These are phyloP conservation scores for Tautogolabrus adspersus DNA, from an alignment of 2,113 vertebrate species.

Conservation along the genomic window DNA sequence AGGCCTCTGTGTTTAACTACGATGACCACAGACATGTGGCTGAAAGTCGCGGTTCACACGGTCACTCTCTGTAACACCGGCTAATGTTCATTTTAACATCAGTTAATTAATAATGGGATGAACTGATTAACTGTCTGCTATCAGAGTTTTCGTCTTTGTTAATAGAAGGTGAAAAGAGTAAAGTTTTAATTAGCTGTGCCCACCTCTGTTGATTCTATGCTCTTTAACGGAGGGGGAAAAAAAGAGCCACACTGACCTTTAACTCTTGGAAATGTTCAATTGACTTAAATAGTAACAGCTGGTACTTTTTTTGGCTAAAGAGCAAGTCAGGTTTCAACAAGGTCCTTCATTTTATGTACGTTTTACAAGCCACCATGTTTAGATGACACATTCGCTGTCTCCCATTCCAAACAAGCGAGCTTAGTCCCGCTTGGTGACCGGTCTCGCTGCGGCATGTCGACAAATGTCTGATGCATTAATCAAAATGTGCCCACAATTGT, in stretches of 20 bases:
- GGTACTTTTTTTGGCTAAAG: conserved; percentile 21
- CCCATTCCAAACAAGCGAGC: conserved; percentile 15
- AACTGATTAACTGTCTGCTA: too few relatives aligned
- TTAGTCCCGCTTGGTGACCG: conserved; percentile 25
- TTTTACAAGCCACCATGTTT: conserved; percentile 16
- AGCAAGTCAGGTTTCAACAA: conserved; percentile 17
- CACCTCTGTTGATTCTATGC: background rate
- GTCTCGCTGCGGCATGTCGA: conserved; percentile 13
- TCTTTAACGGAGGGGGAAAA: conserved; percentile 20
- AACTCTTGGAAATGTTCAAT: conserved; percentile 45
- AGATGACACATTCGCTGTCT: conserved; percentile 27
- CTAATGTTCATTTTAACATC: too few relatives aligned
- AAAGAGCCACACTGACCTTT: conserved; percentile 12
- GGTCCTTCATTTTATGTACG: conserved; percentile 18
- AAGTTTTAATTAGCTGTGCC: too few relatives aligned
- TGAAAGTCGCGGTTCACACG: too few relatives aligned
- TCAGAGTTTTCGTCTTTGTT: too few relatives aligned
- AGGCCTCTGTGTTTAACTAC: too few relatives aligned
- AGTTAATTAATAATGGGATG: too few relatives aligned
- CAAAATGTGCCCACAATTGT: conserved; percentile 46
- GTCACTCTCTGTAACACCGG: too few relatives aligned
- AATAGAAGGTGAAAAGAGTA: too few relatives aligned
- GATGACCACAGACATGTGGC: too few relatives aligned
- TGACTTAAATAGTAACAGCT: conserved; percentile 22
- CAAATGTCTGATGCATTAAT: conserved; percentile 33